Percentiles rank a stretch among this genome's conserved stretches.
phyloP scores from a whole-genome alignment of 2,113 vertebrate species.

The Neoarius graeffei region DNA sequence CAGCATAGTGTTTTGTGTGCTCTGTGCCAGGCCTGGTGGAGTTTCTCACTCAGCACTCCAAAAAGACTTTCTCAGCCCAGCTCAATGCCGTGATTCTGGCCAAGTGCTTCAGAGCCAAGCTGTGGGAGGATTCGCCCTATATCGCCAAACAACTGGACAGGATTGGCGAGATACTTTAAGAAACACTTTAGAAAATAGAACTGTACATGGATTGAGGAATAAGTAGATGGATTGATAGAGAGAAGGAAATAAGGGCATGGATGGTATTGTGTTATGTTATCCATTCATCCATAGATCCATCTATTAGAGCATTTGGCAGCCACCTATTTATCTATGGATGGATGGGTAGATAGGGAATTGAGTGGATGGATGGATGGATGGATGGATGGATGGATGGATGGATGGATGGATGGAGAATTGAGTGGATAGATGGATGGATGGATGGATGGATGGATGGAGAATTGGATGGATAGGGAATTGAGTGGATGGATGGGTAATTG shows the following conservation, averaged over 20 bases:
- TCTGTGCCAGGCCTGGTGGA: slow-evolving; percentile 83
- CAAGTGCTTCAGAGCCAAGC: slow-evolving; percentile 91
- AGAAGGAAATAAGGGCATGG: neutral
- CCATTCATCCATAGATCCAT: neutral
- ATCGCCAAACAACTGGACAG: slow-evolving; percentile 95
- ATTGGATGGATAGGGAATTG: no score
- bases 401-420: neutral
- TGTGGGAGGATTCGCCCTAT: slow-evolving; percentile 93
- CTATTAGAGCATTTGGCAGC: neutral
- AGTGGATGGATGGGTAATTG: no score
- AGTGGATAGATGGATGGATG: no score
- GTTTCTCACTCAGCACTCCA: slow-evolving; percentile 79
- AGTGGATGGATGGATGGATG: no score
- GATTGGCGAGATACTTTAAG: slow-evolving; percentile 78
- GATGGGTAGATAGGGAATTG: no score
- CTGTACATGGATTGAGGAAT: neutral
- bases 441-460: no score
- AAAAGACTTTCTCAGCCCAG: slow-evolving; percentile 77
- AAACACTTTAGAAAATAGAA: neutral
- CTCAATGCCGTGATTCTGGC: slow-evolving; percentile 87
- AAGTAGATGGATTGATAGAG: neutral
- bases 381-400: neutral
- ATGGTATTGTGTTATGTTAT: neutral
- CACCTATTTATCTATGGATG: neutral
- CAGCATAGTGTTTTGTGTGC: slow-evolving; percentile 12